A percentile compares a stretch with the other conserved stretches of the same genome.
Evolutionary conservation across 1,140 invertebrate species (phyloP).

Genomic region (Solenopsis invicta): DNA sequence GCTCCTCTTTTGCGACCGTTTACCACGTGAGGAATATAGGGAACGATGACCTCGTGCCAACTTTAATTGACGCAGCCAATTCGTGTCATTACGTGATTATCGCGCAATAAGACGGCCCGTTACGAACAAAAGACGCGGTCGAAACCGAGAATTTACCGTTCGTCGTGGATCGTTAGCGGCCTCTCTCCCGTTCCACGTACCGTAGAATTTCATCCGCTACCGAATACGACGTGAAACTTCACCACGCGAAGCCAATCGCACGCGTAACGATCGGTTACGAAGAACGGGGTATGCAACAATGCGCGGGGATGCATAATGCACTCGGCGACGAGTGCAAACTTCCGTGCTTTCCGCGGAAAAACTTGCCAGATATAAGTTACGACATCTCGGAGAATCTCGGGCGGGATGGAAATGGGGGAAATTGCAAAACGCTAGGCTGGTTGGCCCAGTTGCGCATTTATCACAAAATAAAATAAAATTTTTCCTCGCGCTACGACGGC

Average conservation of each 20-base stretch:
- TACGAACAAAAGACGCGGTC: slow-evolving; percentile 41
- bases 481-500: background rate
- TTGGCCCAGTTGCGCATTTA: slow-evolving; percentile 4
- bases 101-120: slow-evolving; percentile 35
- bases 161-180: slow-evolving; percentile 32
- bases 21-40: background rate
- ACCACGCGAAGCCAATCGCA: background rate
- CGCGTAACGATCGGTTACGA: slow-evolving; percentile 41
- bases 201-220: background rate
- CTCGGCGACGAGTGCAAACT: slow-evolving; percentile 27
- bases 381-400: slow-evolving; percentile 4
- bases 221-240: slow-evolving; percentile 33
- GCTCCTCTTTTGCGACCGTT: background rate
- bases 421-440: slow-evolving; percentile 3
- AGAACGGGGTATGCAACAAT: background rate
- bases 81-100: slow-evolving; percentile 63
- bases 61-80: slow-evolving; percentile 64
- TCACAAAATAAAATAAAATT: slow-evolving; percentile 37
- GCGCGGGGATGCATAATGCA: slow-evolving; percentile 21
- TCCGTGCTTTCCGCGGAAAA: background rate
- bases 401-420: slow-evolving; percentile 16
- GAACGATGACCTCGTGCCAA: slow-evolving; percentile 27
- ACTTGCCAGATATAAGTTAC: slow-evolving; percentile 41
- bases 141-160: slow-evolving; percentile 35
- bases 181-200: background rate